phyloP scores from a whole-genome alignment of 2,113 vertebrate species.

The Pseudois nayaur region DNA sequence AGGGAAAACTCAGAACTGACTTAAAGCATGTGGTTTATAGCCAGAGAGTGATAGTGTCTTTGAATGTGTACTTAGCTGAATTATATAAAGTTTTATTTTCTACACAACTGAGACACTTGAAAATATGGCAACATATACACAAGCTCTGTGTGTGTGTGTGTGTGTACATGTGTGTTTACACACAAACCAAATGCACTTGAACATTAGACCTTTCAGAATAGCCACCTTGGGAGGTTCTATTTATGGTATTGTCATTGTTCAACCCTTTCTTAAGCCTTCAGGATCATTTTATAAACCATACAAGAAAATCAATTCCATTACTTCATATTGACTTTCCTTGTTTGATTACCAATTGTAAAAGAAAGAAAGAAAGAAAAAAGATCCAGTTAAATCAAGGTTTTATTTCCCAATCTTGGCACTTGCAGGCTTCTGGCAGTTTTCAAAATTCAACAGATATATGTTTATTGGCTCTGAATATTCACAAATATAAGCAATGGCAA shows the following conservation, averaged over 20 bases:
- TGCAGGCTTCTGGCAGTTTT: background rate
- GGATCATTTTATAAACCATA: background rate
- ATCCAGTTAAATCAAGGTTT: background rate
- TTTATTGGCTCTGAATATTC: background rate
- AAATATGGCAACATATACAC: background rate
- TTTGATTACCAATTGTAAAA: constrained; percentile 8
- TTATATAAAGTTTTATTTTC: background rate
- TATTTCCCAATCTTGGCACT: background rate
- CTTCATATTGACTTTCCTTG: background rate
- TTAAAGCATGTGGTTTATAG: background rate
- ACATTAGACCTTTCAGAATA: background rate
- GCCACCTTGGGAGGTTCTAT: background rate
- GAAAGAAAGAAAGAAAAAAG: too few relatives aligned
- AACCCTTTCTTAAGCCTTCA: background rate
- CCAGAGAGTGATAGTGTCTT: background rate
- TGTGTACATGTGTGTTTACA: background rate
- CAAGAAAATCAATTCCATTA: background rate
- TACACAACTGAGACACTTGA: background rate
- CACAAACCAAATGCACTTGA: background rate
- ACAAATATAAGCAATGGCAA: background rate
- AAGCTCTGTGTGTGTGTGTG: background rate
- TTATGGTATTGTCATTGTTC: background rate
- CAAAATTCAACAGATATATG: background rate
- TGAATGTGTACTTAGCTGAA: background rate
- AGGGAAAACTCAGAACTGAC: background rate